Percentiles rank a stretch among this genome's conserved stretches.
Conservation (phyloP, 2,888 invertebrate genomes). For the Cephus pulcher region DNA sequence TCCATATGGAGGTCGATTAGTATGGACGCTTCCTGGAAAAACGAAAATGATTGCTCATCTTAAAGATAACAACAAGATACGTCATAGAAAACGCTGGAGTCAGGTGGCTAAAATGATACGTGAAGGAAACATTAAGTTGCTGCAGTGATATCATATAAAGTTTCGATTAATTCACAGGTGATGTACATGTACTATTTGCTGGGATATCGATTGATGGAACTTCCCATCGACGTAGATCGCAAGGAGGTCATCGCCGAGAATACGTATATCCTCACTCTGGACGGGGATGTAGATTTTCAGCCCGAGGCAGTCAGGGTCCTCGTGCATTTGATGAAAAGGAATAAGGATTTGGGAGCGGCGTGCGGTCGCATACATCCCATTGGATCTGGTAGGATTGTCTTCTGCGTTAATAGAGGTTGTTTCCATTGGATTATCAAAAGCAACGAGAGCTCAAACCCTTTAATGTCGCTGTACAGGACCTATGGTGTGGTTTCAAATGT, state of each 20-base stretch:
- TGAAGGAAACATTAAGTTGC: too few relatives aligned
- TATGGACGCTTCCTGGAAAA: conserved; percentile 87
- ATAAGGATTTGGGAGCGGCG: conserved; percentile 83
- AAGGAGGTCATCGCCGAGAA: conserved; percentile 81
- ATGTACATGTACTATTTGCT: conserved; percentile 96
- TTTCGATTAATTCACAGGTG: conserved; percentile 65
- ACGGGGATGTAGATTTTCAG: conserved; percentile 91
- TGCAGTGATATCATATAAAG: too few relatives aligned
- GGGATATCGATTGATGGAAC: conserved; percentile 82
- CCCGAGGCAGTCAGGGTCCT: conserved; percentile 83
- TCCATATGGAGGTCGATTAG: conserved; percentile 87
- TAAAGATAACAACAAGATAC: conserved; percentile 89
- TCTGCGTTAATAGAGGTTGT: too few relatives aligned
- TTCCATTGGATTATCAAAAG: not conserved
- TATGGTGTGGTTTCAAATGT: conserved; percentile 89
- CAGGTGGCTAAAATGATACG: conserved; percentile 72
- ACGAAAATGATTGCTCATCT: conserved; percentile 88
- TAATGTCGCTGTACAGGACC: conserved; percentile 69
- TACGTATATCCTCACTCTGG: conserved; percentile 85
- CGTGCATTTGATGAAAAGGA: conserved; percentile 88
- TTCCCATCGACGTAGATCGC: conserved; percentile 71
- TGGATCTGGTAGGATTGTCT: conserved; percentile 69
- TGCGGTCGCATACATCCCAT: conserved; percentile 92
- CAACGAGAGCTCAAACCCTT: not conserved
- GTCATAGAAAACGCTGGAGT: conserved; percentile 93